Percentiles rank a stretch among this genome's conserved stretches.
phyloP scores from a whole-genome alignment of 2,888 invertebrate species.

The Rotaria sp. region DNA sequence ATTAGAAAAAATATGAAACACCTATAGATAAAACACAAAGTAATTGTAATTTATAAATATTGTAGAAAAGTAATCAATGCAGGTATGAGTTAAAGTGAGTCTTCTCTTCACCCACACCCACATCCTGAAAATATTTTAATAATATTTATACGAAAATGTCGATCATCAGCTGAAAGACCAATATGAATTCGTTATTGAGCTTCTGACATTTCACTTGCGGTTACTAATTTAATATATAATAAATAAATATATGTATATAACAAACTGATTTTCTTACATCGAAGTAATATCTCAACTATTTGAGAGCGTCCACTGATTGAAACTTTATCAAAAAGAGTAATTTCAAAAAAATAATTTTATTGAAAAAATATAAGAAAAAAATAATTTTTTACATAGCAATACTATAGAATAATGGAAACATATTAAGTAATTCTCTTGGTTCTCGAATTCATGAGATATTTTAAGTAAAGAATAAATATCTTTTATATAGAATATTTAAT shows the following conservation, averaged over 20 bases:
- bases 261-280: background rate
- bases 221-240: background rate
- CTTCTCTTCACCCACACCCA: too few species aligned
- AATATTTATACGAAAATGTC: constrained; percentile 16
- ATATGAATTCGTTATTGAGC: background rate
- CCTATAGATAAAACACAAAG: too few species aligned
- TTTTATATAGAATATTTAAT: background rate
- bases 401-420: constrained; percentile 27
- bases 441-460: background rate
- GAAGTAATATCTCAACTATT: background rate
- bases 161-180: background rate
- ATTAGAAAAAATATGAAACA: too few species aligned
- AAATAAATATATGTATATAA: background rate
- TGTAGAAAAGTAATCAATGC: too few species aligned
- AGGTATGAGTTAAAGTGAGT: too few species aligned
- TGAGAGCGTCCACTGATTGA: background rate
- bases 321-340: background rate
- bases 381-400: background rate
- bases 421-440: background rate
- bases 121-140: constrained; percentile 12
- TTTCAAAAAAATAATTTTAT: background rate
- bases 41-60: too few species aligned
- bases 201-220: constrained; percentile 12
- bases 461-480: background rate
- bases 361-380: too few species aligned